Conservation (phyloP, 2,113 vertebrate species). For the Corvus moneduloides region DNA sequence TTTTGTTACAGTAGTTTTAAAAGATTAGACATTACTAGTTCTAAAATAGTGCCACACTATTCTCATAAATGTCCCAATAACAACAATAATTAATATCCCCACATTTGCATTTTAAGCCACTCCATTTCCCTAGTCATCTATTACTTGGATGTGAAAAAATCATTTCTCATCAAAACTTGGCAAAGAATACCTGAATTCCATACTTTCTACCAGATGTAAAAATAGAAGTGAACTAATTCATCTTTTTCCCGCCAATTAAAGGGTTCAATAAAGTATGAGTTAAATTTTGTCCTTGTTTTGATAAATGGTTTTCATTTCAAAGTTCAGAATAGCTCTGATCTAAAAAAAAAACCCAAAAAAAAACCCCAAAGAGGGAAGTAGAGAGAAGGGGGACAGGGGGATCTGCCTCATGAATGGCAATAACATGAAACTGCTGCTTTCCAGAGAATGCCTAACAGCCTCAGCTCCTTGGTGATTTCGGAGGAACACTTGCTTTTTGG, state of each 20-base stretch:
- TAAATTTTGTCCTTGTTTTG: slow-evolving; percentile 19
- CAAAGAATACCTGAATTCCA: slow-evolving; percentile 43
- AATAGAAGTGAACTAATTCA: slow-evolving; percentile 26
- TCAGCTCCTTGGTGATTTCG: neutral
- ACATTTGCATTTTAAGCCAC: slow-evolving; percentile 58
- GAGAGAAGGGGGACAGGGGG: neutral
- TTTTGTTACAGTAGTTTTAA: slow-evolving; percentile 38
- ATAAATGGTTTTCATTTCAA: slow-evolving; percentile 19
- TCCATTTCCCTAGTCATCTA: slow-evolving; percentile 49
- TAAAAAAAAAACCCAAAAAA: neutral
- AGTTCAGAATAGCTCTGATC: neutral
- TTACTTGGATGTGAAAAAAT: slow-evolving; percentile 26
- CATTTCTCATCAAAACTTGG: slow-evolving; percentile 55
- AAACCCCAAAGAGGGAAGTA: too few relatives aligned
- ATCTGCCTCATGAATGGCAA: neutral
- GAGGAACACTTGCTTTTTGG: neutral
- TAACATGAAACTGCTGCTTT: neutral
- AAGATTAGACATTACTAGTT: slow-evolving; percentile 28
- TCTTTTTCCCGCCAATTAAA: slow-evolving; percentile 3
- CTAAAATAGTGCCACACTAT: slow-evolving; percentile 7
- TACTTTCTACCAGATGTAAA: slow-evolving; percentile 63
- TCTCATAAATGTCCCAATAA: slow-evolving; percentile 35
- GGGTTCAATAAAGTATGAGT: neutral
- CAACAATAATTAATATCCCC: slow-evolving; percentile 51
- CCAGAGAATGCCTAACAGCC: neutral